Conservation (phyloP, 2,797 vertebrate genomes). For the Delichon dasypus region DNA sequence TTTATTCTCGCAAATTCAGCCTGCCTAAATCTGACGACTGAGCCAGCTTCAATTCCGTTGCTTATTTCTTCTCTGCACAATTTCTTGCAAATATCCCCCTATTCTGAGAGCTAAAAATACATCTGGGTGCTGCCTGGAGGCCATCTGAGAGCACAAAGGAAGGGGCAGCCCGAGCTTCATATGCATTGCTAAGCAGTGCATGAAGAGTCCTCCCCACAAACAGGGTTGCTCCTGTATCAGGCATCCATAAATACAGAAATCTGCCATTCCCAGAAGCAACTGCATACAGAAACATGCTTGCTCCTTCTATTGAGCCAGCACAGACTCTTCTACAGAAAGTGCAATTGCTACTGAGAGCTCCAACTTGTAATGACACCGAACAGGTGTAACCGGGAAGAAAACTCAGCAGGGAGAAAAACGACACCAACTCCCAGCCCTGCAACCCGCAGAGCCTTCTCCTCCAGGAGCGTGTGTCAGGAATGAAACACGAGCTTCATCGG, state of each 20-base stretch:
- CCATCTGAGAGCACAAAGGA: not conserved
- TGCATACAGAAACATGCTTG: not conserved
- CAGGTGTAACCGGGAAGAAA: slow-evolving; percentile 29
- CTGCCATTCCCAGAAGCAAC: slow-evolving; percentile 24
- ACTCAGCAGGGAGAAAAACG: not conserved
- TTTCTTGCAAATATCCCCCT: slow-evolving; percentile 21
- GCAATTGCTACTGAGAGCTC: not conserved
- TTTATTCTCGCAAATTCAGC: not conserved
- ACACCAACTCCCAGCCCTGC: not conserved
- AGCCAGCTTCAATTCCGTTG: not conserved
- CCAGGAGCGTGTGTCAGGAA: not conserved
- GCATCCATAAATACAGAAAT: slow-evolving; percentile 30
- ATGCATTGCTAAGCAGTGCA: slow-evolving; percentile 44
- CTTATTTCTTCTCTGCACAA: slow-evolving; percentile 19
- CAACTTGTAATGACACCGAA: not conserved
- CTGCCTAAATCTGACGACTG: not conserved
- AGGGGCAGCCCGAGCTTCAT: slow-evolving; percentile 22
- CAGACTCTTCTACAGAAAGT: not conserved
- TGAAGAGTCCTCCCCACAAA: slow-evolving; percentile 30
- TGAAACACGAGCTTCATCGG: not conserved
- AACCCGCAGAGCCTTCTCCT: not conserved
- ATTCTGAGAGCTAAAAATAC: slow-evolving; percentile 40
- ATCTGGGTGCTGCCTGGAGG: slow-evolving; percentile 41
- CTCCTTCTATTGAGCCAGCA: not conserved
- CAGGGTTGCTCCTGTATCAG: not conserved